Base-by-base conservation (phyloP, 2,113 vertebrate species). In the Chaenogobius annularis region DNA sequence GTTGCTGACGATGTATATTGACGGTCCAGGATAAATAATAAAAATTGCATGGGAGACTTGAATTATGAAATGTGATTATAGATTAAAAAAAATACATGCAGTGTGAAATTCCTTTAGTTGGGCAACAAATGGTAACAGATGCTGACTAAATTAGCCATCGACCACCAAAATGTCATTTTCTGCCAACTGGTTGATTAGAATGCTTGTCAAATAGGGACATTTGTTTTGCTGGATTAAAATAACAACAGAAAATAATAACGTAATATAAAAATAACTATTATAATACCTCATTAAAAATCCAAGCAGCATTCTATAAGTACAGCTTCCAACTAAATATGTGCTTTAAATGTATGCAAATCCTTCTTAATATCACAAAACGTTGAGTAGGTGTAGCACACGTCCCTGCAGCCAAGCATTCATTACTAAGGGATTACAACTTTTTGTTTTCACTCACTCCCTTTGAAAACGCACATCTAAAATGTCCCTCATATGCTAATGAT, bases 361-460 rank as follows among this genome's bases (percentile, higher is more conserved):
- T 26, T 56, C 54, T 58, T 58, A 58, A 58, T 23, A 58, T 58
- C 55, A n/a, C 9, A 58, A 23, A 20, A 3, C 22, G 23, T 6
- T 19, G 68, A 78, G 77, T 82, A 76, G 77, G 80, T 76, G 75
- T 77, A 6, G 0, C 40, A 76, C 66, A 73, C 58, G 68, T 52
- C 35, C 82, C 72, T 69, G 73, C 10, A 17, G 82, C 47, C 0
- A 52, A 63, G 70, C 64, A 63, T 73, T 77, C 65, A 68, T 19
- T 75, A 74, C 52, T 13, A 79, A 83, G 69, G 56, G 77, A 77
- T 82, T 78, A 46, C 58, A 76, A 75, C 72, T 61, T 65, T 52
- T 72, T 80, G 72, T 65, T 56, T 69, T 17, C 77, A 81, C 55
- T 56, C 88, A 68, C 73, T 85, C 67, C 23, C 37, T 79, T 44